Evolutionary conservation across 1,140 invertebrate species (phyloP).

Genomic region (Drosophila lini): DNA sequence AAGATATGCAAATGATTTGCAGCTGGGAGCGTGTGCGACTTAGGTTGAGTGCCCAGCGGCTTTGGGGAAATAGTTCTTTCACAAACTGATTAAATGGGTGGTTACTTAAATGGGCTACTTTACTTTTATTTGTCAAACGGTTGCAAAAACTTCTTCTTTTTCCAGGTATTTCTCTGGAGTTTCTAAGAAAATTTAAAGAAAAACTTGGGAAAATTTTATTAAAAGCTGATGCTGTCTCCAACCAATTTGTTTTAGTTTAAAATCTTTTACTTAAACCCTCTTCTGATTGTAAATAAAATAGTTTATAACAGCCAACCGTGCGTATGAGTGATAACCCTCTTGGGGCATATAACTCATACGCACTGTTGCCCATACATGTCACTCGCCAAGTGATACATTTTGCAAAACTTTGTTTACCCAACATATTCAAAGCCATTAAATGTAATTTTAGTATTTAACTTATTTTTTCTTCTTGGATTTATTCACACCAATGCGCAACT

Average conservation of each 20-base stretch:
- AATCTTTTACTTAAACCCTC: background rate
- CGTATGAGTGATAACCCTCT: constrained; percentile 1
- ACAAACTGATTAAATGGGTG: constrained; percentile 21
- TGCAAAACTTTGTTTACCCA: constrained; percentile 1
- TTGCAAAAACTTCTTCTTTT: background rate
- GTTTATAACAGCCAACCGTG: background rate
- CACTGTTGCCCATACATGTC: constrained; percentile 4
- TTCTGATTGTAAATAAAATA: constrained; percentile 1
- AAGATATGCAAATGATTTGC: constrained; percentile 53
- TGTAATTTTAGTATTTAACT: constrained; percentile 5
- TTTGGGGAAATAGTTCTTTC: constrained; percentile 15
- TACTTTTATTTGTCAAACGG: background rate
- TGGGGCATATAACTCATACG: constrained; percentile 27
- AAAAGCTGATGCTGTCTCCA: background rate
- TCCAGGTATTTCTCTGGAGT: too few species aligned
- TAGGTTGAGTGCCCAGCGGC: constrained; percentile 17
- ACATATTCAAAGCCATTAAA: constrained; percentile 9
- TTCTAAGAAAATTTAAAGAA: background rate
- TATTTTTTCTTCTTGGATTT: background rate
- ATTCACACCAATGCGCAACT: constrained; percentile 12
- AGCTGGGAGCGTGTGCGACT: constrained; percentile 36
- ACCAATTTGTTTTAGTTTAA: background rate
- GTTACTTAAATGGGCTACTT: constrained; percentile 3
- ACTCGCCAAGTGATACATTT: constrained; percentile 2
- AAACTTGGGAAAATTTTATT: background rate